Conservation (phyloP, 1,140 invertebrate genomes). For the Temnothorax longispinosus region DNA sequence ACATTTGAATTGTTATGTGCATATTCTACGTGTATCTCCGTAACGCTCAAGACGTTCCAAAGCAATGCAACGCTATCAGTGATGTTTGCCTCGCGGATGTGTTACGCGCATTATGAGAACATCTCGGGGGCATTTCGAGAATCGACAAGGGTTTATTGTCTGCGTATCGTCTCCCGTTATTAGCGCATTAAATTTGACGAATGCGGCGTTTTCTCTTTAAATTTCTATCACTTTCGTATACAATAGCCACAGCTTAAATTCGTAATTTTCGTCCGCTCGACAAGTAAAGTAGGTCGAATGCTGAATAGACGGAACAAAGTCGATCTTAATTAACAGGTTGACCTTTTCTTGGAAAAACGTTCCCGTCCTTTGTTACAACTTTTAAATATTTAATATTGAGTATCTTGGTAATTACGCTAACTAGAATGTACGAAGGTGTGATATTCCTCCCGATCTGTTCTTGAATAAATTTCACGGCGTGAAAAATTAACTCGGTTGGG, state of each 20-base stretch:
- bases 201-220: not conserved
- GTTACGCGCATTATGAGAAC: constrained; percentile 53
- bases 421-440: not conserved
- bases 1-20: constrained; percentile 67
- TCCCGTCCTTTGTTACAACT: not conserved
- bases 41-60: constrained; percentile 59
- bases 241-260: not conserved
- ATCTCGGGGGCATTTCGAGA: constrained; percentile 46
- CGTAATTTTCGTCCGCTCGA: not conserved
- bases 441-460: not conserved
- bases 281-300: not conserved
- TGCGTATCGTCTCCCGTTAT: constrained; percentile 1
- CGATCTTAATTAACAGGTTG: not conserved
- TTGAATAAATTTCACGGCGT: not conserved
- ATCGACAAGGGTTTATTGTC: constrained; percentile 63
- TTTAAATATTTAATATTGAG: constrained; percentile 7
- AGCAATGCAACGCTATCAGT: constrained; percentile 65
- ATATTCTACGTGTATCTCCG: constrained; percentile 47
- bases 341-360: not conserved
- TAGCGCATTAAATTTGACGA: not conserved
- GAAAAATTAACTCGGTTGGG: constrained; percentile 30
- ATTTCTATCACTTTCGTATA: not conserved
- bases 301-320: not conserved
- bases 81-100: constrained; percentile 63
- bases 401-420: not conserved